These are phyloP conservation scores for Leontopithecus rosalia DNA, from an alignment of 2,797 vertebrate genomes.

Conservation along the genomic window DNA sequence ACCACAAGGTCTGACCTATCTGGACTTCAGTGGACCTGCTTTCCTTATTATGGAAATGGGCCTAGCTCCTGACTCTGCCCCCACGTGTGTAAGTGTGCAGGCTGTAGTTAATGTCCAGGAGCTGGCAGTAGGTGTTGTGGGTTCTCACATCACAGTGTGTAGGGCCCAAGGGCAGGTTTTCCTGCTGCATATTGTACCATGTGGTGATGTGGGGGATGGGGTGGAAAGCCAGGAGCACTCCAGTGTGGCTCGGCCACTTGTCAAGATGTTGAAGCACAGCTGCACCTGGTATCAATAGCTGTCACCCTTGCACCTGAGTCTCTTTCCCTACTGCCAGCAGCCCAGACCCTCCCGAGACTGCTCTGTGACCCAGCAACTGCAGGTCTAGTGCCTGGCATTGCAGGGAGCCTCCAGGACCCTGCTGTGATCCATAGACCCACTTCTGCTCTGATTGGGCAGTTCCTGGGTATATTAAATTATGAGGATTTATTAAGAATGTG, in stretches of 20 bases:
- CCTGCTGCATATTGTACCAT: not conserved
- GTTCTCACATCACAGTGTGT: not conserved
- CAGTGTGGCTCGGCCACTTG: not conserved
- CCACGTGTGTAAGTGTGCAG: accelerated
- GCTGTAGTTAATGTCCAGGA: not conserved
- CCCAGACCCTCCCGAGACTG: not conserved
- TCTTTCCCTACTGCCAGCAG: not conserved
- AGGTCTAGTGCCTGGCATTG: not conserved
- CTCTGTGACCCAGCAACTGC: not conserved
- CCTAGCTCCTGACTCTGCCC: not conserved
- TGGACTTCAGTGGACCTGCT: not conserved
- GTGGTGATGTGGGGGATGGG: accelerated
- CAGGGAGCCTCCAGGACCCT: not conserved
- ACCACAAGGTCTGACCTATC: not conserved
- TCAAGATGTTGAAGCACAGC: not conserved
- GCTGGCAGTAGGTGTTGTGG: not conserved
- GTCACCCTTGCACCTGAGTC: no score
- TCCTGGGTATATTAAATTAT: not conserved
- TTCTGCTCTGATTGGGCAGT: not conserved
- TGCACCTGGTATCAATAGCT: not conserved
- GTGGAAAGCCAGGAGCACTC: not conserved
- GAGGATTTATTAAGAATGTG: not conserved
- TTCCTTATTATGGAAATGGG: not conserved
- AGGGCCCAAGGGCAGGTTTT: not conserved
- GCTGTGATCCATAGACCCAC: not conserved